Percentiles rank a stretch among this genome's conserved stretches.
These are phyloP conservation scores for Panurus biarmicus DNA, from an alignment of 2,113 vertebrate species.

Conservation along the genomic window DNA sequence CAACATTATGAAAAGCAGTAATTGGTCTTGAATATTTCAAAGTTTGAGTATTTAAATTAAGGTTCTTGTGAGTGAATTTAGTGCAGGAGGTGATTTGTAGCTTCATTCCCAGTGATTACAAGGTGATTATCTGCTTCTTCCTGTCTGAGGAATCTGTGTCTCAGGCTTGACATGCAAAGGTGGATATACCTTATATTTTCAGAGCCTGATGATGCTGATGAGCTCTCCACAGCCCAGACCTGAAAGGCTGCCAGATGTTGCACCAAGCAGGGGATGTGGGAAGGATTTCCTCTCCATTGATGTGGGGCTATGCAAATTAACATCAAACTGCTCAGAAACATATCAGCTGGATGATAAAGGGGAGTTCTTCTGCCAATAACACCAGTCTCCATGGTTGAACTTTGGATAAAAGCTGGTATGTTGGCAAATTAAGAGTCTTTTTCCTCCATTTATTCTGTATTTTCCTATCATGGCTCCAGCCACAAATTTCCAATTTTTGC, in stretches of 20 bases:
- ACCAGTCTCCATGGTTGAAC: neutral
- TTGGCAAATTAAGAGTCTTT: neutral
- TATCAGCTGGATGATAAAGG: neutral
- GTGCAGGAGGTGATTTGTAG: neutral
- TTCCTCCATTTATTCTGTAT: neutral
- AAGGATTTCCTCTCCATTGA: neutral
- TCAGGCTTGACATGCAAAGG: neutral
- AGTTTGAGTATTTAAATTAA: neutral
- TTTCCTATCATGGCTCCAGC: neutral
- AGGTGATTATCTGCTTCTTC: neutral
- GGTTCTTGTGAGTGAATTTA: neutral
- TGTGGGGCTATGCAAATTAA: neutral
- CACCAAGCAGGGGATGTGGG: neutral
- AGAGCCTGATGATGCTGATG: neutral
- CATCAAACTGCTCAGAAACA: neutral
- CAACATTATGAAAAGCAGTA: neutral
- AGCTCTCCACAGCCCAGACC: neutral
- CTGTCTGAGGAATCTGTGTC: neutral
- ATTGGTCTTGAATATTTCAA: neutral
- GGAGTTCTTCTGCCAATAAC: neutral
- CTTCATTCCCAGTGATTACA: neutral
- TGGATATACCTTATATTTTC: neutral
- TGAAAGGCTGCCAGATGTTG: neutral
- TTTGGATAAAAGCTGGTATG: neutral
- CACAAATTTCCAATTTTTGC: neutral